Conservation (phyloP, 2,797 vertebrate species). For the Microctenopoma stevenorrisi region DNA sequence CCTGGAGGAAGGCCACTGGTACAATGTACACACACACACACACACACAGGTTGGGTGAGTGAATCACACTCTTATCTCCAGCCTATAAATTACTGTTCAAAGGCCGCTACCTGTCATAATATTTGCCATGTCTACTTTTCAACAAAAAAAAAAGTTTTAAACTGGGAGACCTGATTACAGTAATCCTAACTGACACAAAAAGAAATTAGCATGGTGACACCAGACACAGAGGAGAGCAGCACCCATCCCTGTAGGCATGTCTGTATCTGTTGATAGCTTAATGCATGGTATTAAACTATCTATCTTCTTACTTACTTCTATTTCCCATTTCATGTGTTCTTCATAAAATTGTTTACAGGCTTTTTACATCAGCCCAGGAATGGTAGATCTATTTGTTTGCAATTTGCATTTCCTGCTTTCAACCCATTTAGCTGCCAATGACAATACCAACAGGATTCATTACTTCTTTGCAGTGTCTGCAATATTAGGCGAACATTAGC, state of each 20-base stretch:
- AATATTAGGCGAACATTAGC: background rate
- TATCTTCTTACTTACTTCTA: background rate
- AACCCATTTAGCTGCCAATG: background rate
- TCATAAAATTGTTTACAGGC: conserved; percentile 9
- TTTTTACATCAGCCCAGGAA: background rate
- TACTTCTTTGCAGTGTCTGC: background rate
- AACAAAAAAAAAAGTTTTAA: conserved; percentile 28
- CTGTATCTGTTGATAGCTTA: conserved; percentile 46
- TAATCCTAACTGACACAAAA: conserved; percentile 57
- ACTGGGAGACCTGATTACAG: conserved; percentile 35
- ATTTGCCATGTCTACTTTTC: conserved; percentile 42
- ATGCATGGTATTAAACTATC: conserved; percentile 27
- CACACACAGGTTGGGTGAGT: conserved; percentile 8
- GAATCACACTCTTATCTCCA: conserved; percentile 40
- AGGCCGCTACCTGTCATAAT: conserved; percentile 20
- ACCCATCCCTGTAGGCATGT: conserved; percentile 25
- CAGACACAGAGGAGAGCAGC: conserved; percentile 26
- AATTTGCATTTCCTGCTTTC: background rate
- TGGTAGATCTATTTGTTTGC: background rate
- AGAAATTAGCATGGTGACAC: conserved; percentile 42
- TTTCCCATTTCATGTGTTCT: background rate
- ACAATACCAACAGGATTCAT: background rate
- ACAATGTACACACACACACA: conserved; percentile 4
- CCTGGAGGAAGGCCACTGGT: conserved; percentile 14
- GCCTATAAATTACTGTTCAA: conserved; percentile 20